Evolutionary conservation across 2,888 invertebrate genomes (phyloP).

Genomic region (Stratiomys singularior): DNA sequence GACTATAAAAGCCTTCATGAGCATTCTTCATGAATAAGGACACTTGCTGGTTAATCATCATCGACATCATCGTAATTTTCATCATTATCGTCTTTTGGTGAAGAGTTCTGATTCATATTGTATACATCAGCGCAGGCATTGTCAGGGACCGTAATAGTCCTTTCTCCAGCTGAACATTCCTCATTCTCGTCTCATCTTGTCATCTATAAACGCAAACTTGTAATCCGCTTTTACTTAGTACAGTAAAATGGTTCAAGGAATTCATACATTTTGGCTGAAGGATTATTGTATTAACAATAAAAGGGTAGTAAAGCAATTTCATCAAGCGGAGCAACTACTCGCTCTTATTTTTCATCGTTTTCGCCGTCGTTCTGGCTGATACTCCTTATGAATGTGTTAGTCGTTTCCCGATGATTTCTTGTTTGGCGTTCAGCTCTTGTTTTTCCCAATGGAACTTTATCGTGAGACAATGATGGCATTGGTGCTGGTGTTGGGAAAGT

Average conservation of each 20-base stretch:
- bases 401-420: too few relatives aligned
- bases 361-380: background rate
- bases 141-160: background rate
- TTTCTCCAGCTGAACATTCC: background rate
- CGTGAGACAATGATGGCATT: background rate
- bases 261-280: slow-evolving; percentile 35
- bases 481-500: background rate
- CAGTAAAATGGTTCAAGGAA: slow-evolving; percentile 29
- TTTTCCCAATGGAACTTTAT: too few relatives aligned
- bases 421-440: too few relatives aligned
- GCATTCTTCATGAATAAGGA: slow-evolving; percentile 1
- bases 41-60: slow-evolving; percentile 17
- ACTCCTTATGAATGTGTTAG: too few relatives aligned
- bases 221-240: slow-evolving; percentile 32
- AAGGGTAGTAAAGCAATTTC: background rate
- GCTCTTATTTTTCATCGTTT: background rate
- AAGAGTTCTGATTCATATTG: background rate
- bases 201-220: background rate
- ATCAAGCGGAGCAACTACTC: background rate
- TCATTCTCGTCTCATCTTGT: background rate
- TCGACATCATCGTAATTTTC: slow-evolving; percentile 1
- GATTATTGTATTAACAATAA: slow-evolving; percentile 40
- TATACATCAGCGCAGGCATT: background rate
- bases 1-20: background rate
- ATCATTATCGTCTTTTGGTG: background rate